Percentiles rank a stretch among this genome's conserved stretches.
phyloP scores from a whole-genome alignment of 2,797 vertebrate genomes.

The Neoniphon sammara region DNA sequence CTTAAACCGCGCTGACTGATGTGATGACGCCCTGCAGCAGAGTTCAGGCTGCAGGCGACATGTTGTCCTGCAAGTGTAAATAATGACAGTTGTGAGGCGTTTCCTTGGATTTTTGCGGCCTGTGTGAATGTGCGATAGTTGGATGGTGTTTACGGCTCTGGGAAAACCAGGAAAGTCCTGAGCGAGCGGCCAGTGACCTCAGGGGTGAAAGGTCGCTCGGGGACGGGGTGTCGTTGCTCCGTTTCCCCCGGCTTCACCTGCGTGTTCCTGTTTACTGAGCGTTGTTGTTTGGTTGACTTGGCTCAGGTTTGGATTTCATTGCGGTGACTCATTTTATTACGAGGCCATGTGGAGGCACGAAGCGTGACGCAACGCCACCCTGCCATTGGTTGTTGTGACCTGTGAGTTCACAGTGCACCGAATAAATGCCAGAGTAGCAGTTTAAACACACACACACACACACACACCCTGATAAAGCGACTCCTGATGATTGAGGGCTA shows the following conservation, averaged over 20 bases:
- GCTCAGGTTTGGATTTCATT: not conserved
- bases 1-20: too few species aligned
- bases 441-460: not conserved
- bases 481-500: not conserved
- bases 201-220: not conserved
- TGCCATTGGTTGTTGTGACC: not conserved
- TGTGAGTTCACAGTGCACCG: not conserved
- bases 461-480: slow-evolving; percentile 1
- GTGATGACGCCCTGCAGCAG: too few species aligned
- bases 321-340: not conserved
- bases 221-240: too few species aligned
- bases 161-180: not conserved
- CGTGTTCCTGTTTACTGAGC: not conserved
- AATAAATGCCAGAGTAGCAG: not conserved
- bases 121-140: too few species aligned
- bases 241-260: not conserved
- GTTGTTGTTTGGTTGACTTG: not conserved
- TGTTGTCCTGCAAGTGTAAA: too few species aligned
- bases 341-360: not conserved
- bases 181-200: not conserved
- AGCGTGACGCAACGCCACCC: not conserved
- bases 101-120: too few species aligned
- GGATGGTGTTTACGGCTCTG: too few species aligned
- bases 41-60: too few species aligned
- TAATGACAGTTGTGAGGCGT: too few species aligned